phyloP scores from a whole-genome alignment of 2,797 vertebrate genomes.

The Acomys russatus region DNA sequence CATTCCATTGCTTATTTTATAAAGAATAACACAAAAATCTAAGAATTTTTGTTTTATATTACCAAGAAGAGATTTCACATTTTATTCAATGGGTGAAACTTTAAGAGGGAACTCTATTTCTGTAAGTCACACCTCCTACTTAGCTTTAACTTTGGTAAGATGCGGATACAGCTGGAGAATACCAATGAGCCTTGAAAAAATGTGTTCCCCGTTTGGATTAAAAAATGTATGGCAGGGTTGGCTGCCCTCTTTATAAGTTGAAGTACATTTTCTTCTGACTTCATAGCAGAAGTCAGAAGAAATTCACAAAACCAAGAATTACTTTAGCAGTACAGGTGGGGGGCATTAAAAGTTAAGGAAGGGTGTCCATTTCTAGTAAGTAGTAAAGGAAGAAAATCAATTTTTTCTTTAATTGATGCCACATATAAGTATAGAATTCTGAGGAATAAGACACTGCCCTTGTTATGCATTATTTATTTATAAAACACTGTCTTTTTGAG shows the following conservation, averaged over 20 bases:
- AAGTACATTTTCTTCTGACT: slow-evolving; percentile 41
- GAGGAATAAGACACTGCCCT: background rate
- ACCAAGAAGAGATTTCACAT: slow-evolving; percentile 69
- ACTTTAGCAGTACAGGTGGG: background rate
- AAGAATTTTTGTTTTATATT: slow-evolving; percentile 56
- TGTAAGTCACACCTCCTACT: slow-evolving; percentile 71
- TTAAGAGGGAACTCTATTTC: slow-evolving; percentile 69
- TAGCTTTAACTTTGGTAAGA: slow-evolving; percentile 58
- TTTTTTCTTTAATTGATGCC: slow-evolving; percentile 35
- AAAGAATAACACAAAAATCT: slow-evolving; percentile 32
- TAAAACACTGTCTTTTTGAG: slow-evolving; percentile 5
- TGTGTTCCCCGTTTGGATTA: slow-evolving; percentile 49
- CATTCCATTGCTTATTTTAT: slow-evolving; percentile 51
- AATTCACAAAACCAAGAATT: slow-evolving; percentile 33
- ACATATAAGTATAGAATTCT: background rate
- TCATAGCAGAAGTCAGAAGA: too few species aligned
- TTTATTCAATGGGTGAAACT: slow-evolving; percentile 81
- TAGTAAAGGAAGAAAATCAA: background rate
- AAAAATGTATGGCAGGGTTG: slow-evolving; percentile 1
- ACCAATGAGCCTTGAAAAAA: slow-evolving; percentile 49
- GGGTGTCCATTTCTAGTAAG: slow-evolving; percentile 19
- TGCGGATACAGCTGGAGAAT: slow-evolving; percentile 66
- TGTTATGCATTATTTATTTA: background rate
- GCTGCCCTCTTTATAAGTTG: slow-evolving; percentile 32
- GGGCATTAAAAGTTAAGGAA: slow-evolving; percentile 48